Evolutionary conservation across 2,113 vertebrate species (phyloP).

Genomic region (Mormyrus iriodes): DNA sequence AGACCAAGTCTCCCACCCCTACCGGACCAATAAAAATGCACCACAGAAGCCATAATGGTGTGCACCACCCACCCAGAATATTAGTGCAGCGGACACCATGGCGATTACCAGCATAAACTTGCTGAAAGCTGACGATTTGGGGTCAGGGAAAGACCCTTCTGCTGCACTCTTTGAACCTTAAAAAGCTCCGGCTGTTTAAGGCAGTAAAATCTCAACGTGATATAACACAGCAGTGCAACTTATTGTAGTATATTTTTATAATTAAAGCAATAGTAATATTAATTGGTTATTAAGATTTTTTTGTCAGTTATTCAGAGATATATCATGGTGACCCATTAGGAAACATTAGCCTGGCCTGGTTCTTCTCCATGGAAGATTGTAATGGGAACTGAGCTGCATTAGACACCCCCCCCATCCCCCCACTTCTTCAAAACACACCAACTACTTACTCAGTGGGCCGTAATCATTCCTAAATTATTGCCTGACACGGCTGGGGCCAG

Average conservation of each 20-base stretch:
- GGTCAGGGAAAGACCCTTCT: neutral
- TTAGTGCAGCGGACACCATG: neutral
- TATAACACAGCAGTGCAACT: neutral
- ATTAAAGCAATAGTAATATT: neutral
- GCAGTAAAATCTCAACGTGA: neutral
- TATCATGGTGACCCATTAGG: neutral
- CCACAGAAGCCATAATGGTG: neutral
- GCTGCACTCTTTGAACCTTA: neutral
- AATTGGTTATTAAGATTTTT: neutral
- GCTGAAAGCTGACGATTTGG: neutral
- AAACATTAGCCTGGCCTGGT: neutral
- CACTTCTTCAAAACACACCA: neutral
- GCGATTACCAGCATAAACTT: neutral
- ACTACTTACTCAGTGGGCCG: neutral
- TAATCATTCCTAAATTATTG: slow-evolving; percentile 9
- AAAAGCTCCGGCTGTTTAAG: neutral
- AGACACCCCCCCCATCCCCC: neutral
- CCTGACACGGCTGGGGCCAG: neutral
- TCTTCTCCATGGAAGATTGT: neutral
- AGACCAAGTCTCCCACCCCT: neutral
- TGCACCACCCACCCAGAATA: neutral
- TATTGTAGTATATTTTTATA: neutral
- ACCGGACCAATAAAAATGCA: neutral
- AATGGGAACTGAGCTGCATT: neutral
- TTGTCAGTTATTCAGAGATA: neutral